Evolutionary conservation across 2,888 invertebrate genomes (phyloP).

Genomic region (Drosophila emarginata): DNA sequence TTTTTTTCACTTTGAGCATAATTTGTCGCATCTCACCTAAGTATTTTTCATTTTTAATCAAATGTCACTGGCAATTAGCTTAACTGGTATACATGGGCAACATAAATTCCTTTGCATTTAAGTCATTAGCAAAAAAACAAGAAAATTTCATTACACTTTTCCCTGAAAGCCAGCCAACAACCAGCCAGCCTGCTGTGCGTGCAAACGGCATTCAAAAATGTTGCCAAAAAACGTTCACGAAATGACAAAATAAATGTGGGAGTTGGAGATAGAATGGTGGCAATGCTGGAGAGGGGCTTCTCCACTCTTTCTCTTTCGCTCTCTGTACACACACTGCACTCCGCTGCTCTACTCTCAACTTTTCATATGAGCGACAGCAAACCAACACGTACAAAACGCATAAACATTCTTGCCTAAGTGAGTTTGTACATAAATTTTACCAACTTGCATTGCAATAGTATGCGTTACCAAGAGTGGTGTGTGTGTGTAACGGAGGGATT

Average conservation of each 20-base stretch:
- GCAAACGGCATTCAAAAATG: constrained; percentile 54
- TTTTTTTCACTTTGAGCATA: not conserved
- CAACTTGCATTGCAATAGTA: constrained; percentile 66
- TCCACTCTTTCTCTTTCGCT: not conserved
- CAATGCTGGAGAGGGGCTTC: not conserved
- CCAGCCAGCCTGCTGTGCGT: constrained; percentile 29
- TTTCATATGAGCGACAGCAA: constrained; percentile 67
- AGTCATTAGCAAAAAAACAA: constrained; percentile 56
- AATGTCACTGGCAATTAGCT: constrained; percentile 66
- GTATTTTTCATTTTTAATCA: constrained; percentile 45
- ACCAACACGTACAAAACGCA: constrained; percentile 79
- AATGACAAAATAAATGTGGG: constrained; percentile 69
- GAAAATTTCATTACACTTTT: constrained; percentile 73
- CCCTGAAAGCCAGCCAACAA: not conserved
- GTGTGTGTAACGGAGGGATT: constrained; percentile 1
- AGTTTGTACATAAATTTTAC: constrained; percentile 80
- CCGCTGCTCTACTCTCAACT: constrained; percentile 10
- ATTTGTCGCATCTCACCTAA: constrained; percentile 27
- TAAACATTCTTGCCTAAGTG: constrained; percentile 81
- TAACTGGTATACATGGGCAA: constrained; percentile 15
- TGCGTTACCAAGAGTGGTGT: constrained; percentile 31
- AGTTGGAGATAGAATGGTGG: constrained; percentile 13
- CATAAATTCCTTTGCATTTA: constrained; percentile 71
- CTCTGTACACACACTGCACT: not conserved
- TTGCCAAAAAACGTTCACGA: constrained; percentile 40